Percentiles rank a stretch among this genome's conserved stretches.
These are phyloP conservation scores for Choloepus hoffmanni DNA, from an alignment of 2,113 vertebrate genomes.

Conservation along the genomic window DNA sequence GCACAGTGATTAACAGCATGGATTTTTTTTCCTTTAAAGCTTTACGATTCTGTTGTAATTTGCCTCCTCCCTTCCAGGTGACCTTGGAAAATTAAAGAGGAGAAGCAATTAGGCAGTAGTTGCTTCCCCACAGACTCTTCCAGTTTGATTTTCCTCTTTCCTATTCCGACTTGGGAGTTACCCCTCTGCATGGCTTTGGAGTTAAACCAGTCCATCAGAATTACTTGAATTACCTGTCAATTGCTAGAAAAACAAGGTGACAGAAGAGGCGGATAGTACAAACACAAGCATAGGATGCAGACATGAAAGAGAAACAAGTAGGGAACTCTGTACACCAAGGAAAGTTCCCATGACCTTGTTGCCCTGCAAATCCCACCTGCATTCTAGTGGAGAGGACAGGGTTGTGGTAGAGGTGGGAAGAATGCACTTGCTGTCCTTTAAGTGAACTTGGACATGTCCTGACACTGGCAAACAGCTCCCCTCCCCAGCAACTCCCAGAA, in stretches of 20 bases:
- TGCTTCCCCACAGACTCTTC: neutral
- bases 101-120: neutral
- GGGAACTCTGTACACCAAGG: neutral
- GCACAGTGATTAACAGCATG: no score
- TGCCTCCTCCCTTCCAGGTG: neutral
- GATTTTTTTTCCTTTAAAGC: neutral
- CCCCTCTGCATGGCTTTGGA: neutral
- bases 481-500: slow-evolving; percentile 8
- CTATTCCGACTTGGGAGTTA: neutral
- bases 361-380: neutral
- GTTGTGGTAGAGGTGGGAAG: neutral
- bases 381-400: neutral
- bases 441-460: neutral
- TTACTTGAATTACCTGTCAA: neutral
- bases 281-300: neutral
- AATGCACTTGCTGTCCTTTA: neutral
- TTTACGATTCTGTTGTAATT: neutral
- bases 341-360: neutral
- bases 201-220: neutral
- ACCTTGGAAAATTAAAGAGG: neutral
- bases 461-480: neutral
- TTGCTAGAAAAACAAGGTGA: neutral
- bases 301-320: neutral
- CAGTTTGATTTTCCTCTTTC: neutral
- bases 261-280: neutral